Evolutionary conservation across 2,113 vertebrate species (phyloP), one percentile per base, ranked within the genome.

Genomic region (Lampris megalopsis): DNA sequence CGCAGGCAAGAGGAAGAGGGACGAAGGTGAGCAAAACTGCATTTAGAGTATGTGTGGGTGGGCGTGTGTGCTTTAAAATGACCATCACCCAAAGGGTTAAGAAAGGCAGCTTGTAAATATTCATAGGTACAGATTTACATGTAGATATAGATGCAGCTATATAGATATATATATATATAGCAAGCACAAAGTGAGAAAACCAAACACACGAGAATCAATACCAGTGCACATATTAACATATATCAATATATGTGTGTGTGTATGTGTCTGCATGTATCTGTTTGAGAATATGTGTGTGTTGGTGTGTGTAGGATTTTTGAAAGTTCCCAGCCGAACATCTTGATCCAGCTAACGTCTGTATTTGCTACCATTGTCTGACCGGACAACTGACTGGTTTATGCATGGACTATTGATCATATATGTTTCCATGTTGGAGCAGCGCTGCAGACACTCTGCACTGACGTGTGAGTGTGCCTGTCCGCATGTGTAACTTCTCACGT

Each of bases 1-100:
- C 56, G 96, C 94, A 84, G 97, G 95, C 92, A 99, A 99, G 81
- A 96, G 98, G 92, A 99, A 99, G 91, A 93, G 98, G 78, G 97
- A 99, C 0, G 98, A 99, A 95, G 96, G 98, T 99, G 95, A 92
- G 75, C n/a, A 10, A 41, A 49, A 11, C 45, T 7, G 56, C 53
- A 24, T 1, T 63, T 7, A 57, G 0, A 57, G 62, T 57, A 42
- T 67, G 13, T 59, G 9, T 66, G 13, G 63, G 40, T 61, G n/a
- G 61, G 41, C 63, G 11, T 4, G 9, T 8, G 1, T 43, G 50
- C 45, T 47, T 59, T 42, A 1, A 24, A 9, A 41, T 70, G 38
- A 49, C 9, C 2, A 45, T 40, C 37, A 38, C n/a, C 11, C 3
- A 13, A n/a, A 4, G 10, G 1, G 43, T 45, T 53, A 24, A 24